These are phyloP conservation scores for Cavia porcellus DNA, from an alignment of 2,113 vertebrate species.

Conservation along the genomic window DNA sequence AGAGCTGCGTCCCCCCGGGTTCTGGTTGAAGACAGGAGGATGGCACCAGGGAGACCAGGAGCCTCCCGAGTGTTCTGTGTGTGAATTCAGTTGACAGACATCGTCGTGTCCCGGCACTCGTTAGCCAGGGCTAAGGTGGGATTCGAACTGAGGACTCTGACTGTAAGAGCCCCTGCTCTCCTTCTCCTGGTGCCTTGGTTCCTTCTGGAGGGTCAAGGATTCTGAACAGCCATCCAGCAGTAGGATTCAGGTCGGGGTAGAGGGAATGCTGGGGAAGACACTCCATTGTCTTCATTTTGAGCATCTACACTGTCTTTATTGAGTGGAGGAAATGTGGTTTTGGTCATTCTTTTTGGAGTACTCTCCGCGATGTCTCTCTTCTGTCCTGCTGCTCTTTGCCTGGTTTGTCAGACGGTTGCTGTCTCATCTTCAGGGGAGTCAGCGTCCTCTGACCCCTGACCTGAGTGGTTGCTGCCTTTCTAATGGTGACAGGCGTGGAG, in stretches of 20 bases:
- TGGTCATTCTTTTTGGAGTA: neutral
- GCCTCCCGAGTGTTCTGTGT: neutral
- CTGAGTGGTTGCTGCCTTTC: neutral
- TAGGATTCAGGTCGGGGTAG: neutral
- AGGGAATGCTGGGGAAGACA: neutral
- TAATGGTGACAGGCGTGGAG: neutral
- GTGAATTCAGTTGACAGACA: fast-evolving
- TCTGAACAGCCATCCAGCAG: neutral
- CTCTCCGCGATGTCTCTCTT: neutral
- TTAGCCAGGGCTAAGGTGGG: neutral
- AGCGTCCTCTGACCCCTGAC: neutral
- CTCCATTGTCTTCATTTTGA: neutral
- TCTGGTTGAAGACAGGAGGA: neutral
- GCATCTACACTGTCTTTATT: neutral
- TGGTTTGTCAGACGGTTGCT: neutral
- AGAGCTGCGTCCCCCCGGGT: neutral
- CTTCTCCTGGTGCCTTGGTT: too few relatives aligned
- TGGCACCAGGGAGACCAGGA: neutral
- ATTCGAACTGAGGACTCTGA: constrained; percentile 20
- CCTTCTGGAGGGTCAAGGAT: neutral
- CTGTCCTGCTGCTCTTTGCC: neutral
- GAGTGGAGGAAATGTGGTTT: neutral
- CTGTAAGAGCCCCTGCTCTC: neutral
- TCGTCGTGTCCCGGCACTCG: neutral
- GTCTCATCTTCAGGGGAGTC: neutral